Base-by-base conservation (phyloP, 1,140 invertebrate species). In the Macrotrachela quadricornifera region DNA sequence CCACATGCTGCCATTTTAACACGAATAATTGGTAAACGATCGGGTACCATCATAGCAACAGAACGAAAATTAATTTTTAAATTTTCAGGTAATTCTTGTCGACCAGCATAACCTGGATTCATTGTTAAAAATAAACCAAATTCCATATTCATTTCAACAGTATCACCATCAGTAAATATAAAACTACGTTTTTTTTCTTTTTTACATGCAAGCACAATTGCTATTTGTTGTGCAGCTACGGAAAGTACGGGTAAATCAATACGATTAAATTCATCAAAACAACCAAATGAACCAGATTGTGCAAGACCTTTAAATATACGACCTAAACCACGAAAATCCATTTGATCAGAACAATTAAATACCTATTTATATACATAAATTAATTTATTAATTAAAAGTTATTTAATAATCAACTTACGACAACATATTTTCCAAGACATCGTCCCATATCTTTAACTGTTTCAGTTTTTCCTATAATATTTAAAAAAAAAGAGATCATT, bases 11-110 rank as follows among this genome's bases (percentile, higher is more conserved):
- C 90, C 46, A 95, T 69, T 71, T 95, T 94, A 0, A 94, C 88
- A 58, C 90, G 73, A 57, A 94, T 95, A 61, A 95, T 95, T 57
- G 94, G 94, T 71, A 94, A 87, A 54, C 90, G 72, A 66, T 95
- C 90, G 0, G 90, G 88, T 16, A 95, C 87, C 90, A 94, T 95
- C 90, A 95, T 94, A 21, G 88, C 86, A 1, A 94, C 87, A 0
- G 85, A 91, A 39, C 90, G 77, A 71, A 95, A 95, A 66, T 94
- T 87, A 59, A 94, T 88, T 74, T 95, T 95, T 54, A 95, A 74
- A 72, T 95, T 95, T 71, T 95, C 90, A 0, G 87, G 90, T 8
- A 94, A 64, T 66, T 92, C 87, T 65, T 94, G 90, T 48, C 90
- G 75, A 1, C 90, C 88, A 41, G 87, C 88, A 65, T 95, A 95